phyloP scores from a whole-genome alignment of 2,888 invertebrate species.

The Sinotaia quadrata region DNA sequence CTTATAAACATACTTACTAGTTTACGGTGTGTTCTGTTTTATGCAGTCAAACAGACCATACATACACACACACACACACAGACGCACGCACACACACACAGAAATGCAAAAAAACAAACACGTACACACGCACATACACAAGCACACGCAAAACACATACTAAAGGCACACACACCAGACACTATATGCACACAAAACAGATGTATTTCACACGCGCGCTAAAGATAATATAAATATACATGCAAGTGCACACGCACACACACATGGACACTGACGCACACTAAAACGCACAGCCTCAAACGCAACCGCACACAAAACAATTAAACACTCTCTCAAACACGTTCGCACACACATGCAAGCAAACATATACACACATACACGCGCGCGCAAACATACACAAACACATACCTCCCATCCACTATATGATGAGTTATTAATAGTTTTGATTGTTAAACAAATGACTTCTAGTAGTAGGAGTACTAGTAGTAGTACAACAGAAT shows the following conservation, averaged over 20 bases:
- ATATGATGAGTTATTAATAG: no score
- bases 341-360: neutral
- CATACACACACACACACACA: neutral
- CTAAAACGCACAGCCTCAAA: neutral
- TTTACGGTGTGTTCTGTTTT: no score
- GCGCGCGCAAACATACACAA: neutral
- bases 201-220: neutral
- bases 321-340: neutral
- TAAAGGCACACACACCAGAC: neutral
- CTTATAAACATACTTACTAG: neutral
- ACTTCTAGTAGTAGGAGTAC: no score
- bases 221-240: neutral
- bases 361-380: slow-evolving; percentile 7
- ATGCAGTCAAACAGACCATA: no score
- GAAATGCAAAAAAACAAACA: neutral
- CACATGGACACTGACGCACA: slow-evolving; percentile 1
- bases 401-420: neutral
- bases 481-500: no score
- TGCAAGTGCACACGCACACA: slow-evolving; percentile 1
- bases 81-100: neutral
- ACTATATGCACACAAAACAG: neutral
- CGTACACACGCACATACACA: neutral
- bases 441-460: no score
- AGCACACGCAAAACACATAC: neutral
- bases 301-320: neutral